These are phyloP conservation scores for Galeopterus variegatus DNA, from an alignment of 2,113 vertebrate species.

Conservation along the genomic window DNA sequence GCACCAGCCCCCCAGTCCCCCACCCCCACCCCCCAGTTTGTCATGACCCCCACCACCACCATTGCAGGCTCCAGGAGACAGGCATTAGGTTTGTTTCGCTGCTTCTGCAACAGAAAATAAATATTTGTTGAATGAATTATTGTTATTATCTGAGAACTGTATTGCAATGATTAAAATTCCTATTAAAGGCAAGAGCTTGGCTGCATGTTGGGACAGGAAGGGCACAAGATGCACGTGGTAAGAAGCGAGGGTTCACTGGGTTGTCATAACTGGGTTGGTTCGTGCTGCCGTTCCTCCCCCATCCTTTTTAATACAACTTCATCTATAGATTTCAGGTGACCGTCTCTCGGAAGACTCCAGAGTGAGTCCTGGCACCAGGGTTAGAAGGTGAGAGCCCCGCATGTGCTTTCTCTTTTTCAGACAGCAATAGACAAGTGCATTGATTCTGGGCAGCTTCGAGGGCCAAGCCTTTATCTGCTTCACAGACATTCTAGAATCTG, in stretches of 20 bases:
- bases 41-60: too few species aligned
- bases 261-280: not conserved
- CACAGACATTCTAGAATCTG: not conserved
- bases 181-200: not conserved
- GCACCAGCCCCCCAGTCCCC: not conserved
- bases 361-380: not conserved
- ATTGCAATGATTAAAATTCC: not conserved
- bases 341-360: not conserved
- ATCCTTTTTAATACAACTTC: not conserved
- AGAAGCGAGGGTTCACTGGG: not conserved
- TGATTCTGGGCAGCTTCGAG: not conserved
- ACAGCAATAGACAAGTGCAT: not conserved
- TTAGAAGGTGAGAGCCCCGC: not conserved
- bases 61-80: not conserved
- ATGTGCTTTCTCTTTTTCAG: not conserved
- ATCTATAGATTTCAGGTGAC: not conserved
- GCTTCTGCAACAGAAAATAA: not conserved
- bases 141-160: not conserved
- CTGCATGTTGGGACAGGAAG: not conserved
- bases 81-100: not conserved
- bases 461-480: not conserved
- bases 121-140: not conserved
- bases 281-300: not conserved
- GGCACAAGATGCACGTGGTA: accelerated
- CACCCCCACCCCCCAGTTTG: too few species aligned